Conservation (phyloP, 23 tunicate species). For the Styela plicata region DNA sequence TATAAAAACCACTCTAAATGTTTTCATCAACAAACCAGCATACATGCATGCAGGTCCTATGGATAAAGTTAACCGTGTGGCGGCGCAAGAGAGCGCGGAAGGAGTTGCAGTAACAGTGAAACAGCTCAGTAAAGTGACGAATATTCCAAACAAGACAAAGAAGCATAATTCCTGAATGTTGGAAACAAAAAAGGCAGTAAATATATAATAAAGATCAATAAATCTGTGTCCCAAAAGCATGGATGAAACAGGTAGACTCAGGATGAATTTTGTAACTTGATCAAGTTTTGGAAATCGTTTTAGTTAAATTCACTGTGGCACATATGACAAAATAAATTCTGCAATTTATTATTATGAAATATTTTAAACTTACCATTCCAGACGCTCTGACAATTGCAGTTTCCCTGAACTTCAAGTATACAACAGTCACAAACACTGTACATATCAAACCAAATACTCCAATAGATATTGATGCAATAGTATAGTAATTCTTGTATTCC, state of each 20-base stretch:
- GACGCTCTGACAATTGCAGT: slow-evolving; percentile 62
- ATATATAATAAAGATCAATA: too few species aligned
- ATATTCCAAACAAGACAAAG: slow-evolving; percentile 39
- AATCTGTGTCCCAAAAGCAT: background rate
- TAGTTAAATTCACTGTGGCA: too few species aligned
- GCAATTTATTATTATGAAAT: too few species aligned
- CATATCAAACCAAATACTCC: slow-evolving; percentile 35
- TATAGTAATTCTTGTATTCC: slow-evolving; percentile 3
- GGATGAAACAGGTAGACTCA: background rate
- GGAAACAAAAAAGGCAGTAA: too few species aligned
- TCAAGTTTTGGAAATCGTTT: too few species aligned
- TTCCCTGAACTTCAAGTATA: slow-evolving; percentile 32
- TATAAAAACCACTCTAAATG: slow-evolving; percentile 58
- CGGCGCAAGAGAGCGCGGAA: slow-evolving; percentile 22
- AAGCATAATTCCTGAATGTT: slow-evolving; percentile 68
- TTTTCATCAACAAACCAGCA: slow-evolving; percentile 53
- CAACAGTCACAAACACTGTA: slow-evolving; percentile 18
- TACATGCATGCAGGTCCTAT: slow-evolving; percentile 56
- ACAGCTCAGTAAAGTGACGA: slow-evolving; percentile 31
- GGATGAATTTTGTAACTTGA: background rate
- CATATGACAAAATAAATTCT: too few species aligned
- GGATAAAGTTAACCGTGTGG: slow-evolving; percentile 33
- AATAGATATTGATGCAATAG: slow-evolving; percentile 34
- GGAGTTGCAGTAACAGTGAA: slow-evolving; percentile 40
- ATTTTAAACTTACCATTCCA: slow-evolving; percentile 38